Conservation (phyloP, 2,113 vertebrate species). For the Pseudopodoces humilis region DNA sequence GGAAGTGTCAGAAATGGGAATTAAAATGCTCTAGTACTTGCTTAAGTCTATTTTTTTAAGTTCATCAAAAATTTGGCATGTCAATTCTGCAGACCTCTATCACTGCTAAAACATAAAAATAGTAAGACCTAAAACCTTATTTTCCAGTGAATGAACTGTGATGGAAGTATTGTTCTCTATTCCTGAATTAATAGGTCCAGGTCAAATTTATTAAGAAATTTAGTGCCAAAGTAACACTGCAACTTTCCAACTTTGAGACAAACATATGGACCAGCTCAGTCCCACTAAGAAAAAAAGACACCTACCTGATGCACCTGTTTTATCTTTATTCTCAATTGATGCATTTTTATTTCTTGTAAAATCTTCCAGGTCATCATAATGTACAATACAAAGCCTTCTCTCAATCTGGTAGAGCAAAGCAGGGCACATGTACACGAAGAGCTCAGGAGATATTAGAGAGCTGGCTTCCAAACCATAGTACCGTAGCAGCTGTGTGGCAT, state of each 20-base stretch:
- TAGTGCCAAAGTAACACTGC: background rate
- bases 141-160: background rate
- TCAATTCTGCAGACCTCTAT: background rate
- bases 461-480: conserved; percentile 84
- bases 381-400: conserved; percentile 89
- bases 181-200: background rate
- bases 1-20: background rate
- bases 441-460: conserved; percentile 83
- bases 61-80: background rate
- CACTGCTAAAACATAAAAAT: background rate
- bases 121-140: background rate
- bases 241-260: background rate
- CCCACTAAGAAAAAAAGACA: background rate
- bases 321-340: conserved; percentile 63
- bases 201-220: background rate
- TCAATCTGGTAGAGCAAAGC: conserved; percentile 97
- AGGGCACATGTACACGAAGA: conserved; percentile 92
- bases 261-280: background rate
- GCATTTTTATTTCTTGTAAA: conserved; percentile 68
- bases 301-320: conserved; percentile 81
- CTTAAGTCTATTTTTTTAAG: background rate
- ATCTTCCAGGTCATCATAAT: conserved; percentile 84
- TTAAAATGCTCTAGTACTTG: background rate
- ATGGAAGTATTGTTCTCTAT: background rate
- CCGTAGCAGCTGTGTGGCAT: conserved; percentile 88